Conservation (phyloP, 2,113 vertebrate genomes). For the Gambusia holbrooki region DNA sequence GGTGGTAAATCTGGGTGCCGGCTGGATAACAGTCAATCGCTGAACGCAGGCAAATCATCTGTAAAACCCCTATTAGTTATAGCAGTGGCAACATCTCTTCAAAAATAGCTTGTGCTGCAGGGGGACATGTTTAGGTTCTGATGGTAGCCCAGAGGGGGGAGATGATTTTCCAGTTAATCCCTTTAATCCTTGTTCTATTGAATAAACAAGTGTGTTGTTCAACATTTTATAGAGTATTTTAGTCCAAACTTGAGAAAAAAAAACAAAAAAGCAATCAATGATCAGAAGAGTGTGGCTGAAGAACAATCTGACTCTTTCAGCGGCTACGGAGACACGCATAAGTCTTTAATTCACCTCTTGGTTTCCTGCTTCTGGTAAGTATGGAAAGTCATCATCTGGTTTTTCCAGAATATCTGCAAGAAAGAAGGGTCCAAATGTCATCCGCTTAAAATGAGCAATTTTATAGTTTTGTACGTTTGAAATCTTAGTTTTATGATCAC, state of each 20-base stretch:
- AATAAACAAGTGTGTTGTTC: slow-evolving; percentile 36
- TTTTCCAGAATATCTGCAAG: slow-evolving; percentile 72
- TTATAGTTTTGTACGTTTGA: neutral
- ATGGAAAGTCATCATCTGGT: slow-evolving; percentile 67
- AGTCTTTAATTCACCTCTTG: slow-evolving; percentile 63
- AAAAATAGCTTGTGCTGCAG: slow-evolving; percentile 21
- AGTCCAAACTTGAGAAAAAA: slow-evolving; percentile 15
- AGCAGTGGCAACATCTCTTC: neutral
- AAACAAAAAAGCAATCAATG: neutral
- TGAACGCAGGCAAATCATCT: slow-evolving; percentile 4
- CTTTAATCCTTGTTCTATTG: slow-evolving; percentile 30
- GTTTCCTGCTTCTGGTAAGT: slow-evolving; percentile 68
- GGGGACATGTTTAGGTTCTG: slow-evolving; percentile 12
- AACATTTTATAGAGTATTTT: slow-evolving; percentile 2
- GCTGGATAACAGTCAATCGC: neutral
- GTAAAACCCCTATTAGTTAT: slow-evolving; percentile 5
- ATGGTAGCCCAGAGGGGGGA: slow-evolving; percentile 28
- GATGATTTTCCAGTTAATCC: slow-evolving; percentile 17
- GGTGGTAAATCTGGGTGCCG: neutral
- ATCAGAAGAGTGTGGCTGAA: slow-evolving; percentile 11
- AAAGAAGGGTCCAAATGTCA: slow-evolving; percentile 17
- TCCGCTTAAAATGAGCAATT: slow-evolving; percentile 3
- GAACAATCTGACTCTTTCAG: slow-evolving; percentile 24
- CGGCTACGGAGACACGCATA: neutral
- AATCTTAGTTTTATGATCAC: neutral